phyloP scores from a whole-genome alignment of 2,113 vertebrate genomes.

The Cromileptes altivelis region DNA sequence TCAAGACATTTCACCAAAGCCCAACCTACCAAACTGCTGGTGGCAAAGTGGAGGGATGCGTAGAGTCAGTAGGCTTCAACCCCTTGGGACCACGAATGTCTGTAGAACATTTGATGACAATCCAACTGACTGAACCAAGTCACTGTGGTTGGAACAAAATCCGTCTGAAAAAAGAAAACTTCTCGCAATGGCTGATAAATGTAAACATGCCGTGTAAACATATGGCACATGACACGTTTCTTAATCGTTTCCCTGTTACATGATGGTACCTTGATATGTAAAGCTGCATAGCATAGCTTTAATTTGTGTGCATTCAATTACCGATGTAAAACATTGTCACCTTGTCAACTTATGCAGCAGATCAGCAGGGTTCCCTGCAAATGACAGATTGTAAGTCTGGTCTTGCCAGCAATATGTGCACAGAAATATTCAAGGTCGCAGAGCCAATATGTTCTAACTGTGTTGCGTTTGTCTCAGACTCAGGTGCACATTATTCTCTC shows the following conservation, averaged over 20 bases:
- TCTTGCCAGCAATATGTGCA: constrained; percentile 19
- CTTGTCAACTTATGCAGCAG: constrained; percentile 19
- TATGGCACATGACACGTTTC: background rate
- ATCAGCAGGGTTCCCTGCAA: constrained; percentile 30
- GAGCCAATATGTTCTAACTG: no score
- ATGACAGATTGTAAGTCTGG: constrained; percentile 38
- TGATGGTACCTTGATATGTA: background rate
- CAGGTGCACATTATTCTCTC: no score
- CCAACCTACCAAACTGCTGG: background rate
- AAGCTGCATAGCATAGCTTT: background rate
- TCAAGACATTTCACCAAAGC: background rate
- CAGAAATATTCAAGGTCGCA: constrained; percentile 8
- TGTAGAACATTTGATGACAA: background rate
- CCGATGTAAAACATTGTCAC: background rate
- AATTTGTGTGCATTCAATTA: background rate
- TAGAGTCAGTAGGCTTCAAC: background rate
- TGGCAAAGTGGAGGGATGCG: background rate
- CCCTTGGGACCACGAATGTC: background rate
- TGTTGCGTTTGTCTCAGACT: no score
- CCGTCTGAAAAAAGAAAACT: background rate
- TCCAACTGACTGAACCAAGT: background rate
- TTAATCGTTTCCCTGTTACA: background rate
- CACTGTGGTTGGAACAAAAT: background rate
- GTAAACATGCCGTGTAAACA: background rate
- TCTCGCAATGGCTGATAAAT: background rate